A percentile compares a stretch with the other conserved stretches of the same genome.
Conservation (phyloP, 1,140 invertebrate species). For the Eriocheir sinensis region DNA sequence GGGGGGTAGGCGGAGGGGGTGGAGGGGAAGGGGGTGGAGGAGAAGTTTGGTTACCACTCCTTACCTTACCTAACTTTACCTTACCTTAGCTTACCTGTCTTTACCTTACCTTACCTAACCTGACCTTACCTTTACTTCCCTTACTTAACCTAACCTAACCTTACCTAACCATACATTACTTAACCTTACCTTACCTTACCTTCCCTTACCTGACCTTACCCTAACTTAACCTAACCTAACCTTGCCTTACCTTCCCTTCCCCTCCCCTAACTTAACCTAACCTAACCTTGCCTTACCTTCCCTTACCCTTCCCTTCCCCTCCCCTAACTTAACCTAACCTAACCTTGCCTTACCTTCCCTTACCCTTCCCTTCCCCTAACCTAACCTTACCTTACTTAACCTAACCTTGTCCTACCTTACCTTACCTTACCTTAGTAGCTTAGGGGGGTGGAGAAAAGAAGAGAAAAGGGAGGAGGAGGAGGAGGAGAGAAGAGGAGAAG, state of each 20-base stretch:
- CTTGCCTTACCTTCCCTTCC: not conserved
- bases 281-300: not conserved
- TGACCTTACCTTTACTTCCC: not conserved
- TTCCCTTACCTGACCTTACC: not conserved
- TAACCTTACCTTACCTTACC: not conserved
- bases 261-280: not conserved
- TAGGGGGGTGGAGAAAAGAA: not conserved
- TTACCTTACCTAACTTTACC: not conserved
- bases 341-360: not conserved
- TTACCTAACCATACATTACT: not conserved
- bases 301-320: not conserved
- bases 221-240: not conserved
- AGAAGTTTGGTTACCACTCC: not conserved
- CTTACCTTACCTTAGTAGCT: not conserved
- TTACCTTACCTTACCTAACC: not conserved
- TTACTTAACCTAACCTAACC: no score
- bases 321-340: not conserved
- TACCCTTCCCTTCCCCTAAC: not conserved
- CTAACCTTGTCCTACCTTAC: not conserved
- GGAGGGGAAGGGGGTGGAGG: not conserved
- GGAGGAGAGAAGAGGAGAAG: not conserved
- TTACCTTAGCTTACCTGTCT: no score
- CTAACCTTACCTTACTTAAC: not conserved
- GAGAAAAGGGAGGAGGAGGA: not conserved
- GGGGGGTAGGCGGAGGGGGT: not conserved